Conservation (phyloP, 2,113 vertebrate species). For the Ctenomys sociabilis region DNA sequence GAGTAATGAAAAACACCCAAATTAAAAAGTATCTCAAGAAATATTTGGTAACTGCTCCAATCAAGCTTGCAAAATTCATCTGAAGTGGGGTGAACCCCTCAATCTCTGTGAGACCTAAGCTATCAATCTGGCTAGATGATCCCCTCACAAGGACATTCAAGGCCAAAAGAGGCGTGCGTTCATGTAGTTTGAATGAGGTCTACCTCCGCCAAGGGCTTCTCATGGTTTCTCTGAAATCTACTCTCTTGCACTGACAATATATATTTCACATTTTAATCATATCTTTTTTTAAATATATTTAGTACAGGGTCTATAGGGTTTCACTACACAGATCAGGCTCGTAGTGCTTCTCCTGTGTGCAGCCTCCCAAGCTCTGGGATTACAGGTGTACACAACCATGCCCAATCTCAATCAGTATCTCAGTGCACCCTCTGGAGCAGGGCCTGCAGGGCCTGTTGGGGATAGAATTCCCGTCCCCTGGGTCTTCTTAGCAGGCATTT, state of each 20-base stretch:
- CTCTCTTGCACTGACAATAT: not conserved
- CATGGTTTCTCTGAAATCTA: not conserved
- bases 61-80: not conserved
- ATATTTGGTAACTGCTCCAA: not conserved
- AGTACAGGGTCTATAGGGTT: no score
- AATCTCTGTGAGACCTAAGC: fast-evolving
- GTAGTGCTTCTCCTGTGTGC: no score
- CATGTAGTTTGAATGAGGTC: fast-evolving
- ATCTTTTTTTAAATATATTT: not conserved
- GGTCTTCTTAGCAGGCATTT: no score
- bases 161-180: not conserved
- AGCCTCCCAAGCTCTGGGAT: no score
- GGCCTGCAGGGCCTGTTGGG: no score
- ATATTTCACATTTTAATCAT: not conserved
- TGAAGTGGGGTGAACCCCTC: not conserved
- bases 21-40: not conserved
- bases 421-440: no score
- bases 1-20: not conserved
- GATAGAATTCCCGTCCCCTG: no score
- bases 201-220: not conserved
- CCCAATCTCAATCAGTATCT: no score
- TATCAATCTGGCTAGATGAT: fast-evolving
- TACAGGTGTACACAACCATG: no score
- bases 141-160: fast-evolving
- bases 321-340: no score